Base-by-base conservation (phyloP, 1,140 invertebrate species). In the Contarinia nasturtii region DNA sequence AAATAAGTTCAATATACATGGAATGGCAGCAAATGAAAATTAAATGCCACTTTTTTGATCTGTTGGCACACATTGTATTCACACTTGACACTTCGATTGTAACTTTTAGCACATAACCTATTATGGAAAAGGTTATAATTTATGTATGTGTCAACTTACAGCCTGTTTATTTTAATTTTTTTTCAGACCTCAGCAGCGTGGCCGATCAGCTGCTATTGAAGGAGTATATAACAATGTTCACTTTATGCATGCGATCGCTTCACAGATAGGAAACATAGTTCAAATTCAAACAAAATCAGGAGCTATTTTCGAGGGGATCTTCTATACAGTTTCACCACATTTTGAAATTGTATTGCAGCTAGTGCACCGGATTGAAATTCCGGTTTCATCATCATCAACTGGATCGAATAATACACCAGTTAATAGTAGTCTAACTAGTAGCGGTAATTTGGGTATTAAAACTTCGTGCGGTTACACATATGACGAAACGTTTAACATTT, bases 171-270 rank as follows among this genome's bases (percentile, higher is more conserved):
- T 18, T 41, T 63, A 60, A 19, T 53, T 7, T 41, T n/a, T 44
- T 44, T 44, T 27, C 5, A 44, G 22, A 33, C 43, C 22, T 5
- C 74, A 74, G 51, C 75, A 76, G 44, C 68, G 77, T 53, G 68
- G 74, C 54, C 70, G 75, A 54, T 64, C 62, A 44, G 68, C 80
- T 33, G 64, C 73, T 51, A 72, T 79, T 19, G 85, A 89, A 59
- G 87, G 86, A 49, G 77, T 90, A 22, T 91, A 90, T 62, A 82
- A 77, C 53, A 90, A 91, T 72, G 72, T 76, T 50, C 76, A 80
- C 61, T 86, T 88, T 63, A 87, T 89, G 80, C 82, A 89, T 69
- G 77, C 82, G 18, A 76, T 80, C 42, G 83, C 83, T 49, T 76
- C 77, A 54, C 76, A 86, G 59, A 79, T 90, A 46, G 86, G 86